Evolutionary conservation across 1,140 invertebrate genomes (phyloP), one percentile per base, ranked within the genome.

Genomic region (Pinna nobilis): DNA sequence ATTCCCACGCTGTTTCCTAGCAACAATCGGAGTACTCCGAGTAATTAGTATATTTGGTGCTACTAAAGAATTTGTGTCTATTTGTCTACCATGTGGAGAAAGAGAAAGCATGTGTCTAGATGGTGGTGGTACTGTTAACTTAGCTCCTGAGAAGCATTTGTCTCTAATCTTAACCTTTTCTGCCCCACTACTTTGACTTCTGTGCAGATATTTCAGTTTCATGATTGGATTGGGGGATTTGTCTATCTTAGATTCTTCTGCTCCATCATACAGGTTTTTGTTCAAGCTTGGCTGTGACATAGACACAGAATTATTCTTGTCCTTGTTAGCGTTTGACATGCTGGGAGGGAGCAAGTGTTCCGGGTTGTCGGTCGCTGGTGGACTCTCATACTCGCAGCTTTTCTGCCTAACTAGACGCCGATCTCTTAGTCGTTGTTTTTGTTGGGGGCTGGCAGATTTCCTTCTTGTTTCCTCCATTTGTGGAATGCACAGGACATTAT

Each of bases 351-450:
- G 59, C 44, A 44, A 20, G 2, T 33, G 35, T 25, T 63, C 59
- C 25, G 37, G 18, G 18, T 61, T 76, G 33, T 76, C 76, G 64
- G 20, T 63, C n/a, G 76, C 72, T 35, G 78, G 78, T 33, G 78
- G 70, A 64, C 80, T 79, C 35, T 75, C 61, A 61, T 80, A 71
- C 28, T 65, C 50, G 67, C 67, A 68, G 28, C 64, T 65, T 47
- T 71, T 70, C 67, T 77, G 70, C 69, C 76, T 25, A 71, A 74
- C 64, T 76, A 77, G 44, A 64, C 64, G 49, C 64, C 82, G 32
- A 74, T 76, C 49, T 70, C 73, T 35, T 69, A 74, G 47, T 71
- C 82, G 70, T 77, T 79, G 70, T 80, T 78, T 77, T 74, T 77
- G 70, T 72, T 75, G 64, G 77, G 79, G 41, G 74, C 72, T 41